Percentiles rank a stretch among this genome's conserved stretches.
Conservation (phyloP, 2,113 vertebrate species). For the Eudyptes chrysolophus region DNA sequence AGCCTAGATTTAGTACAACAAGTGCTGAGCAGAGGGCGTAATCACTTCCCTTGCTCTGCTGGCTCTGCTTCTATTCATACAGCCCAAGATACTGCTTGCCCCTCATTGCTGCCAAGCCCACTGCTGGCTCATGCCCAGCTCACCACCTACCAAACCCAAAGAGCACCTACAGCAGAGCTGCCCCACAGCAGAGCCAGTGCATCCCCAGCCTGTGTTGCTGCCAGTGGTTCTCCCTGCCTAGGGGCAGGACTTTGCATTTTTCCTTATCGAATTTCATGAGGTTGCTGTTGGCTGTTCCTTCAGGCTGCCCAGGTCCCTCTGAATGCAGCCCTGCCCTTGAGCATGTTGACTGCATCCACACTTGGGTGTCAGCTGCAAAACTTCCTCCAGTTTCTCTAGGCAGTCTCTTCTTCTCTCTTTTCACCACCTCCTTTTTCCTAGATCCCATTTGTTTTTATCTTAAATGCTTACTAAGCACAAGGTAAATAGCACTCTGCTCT, state of each 20-base stretch:
- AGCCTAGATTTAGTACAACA: not conserved
- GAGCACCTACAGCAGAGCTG: not conserved
- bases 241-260: not conserved
- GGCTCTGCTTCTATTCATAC: not conserved
- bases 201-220: not conserved
- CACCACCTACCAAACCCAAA: not conserved
- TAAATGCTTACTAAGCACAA: not conserved
- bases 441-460: not conserved
- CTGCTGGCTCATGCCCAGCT: not conserved
- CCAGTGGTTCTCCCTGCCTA: not conserved
- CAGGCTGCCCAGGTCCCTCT: not conserved
- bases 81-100: not conserved
- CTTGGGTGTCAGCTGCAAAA: not conserved
- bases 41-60: not conserved
- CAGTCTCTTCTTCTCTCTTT: not conserved
- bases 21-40: not conserved
- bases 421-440: not conserved
- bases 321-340: fast-evolving
- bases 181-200: not conserved
- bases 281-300: not conserved
- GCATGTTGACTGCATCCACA: not conserved
- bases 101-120: not conserved
- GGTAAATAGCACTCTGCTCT: not conserved
- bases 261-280: not conserved
- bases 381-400: not conserved